Conservation (phyloP, 2,113 vertebrate species). For the Prionailurus viverrinus region DNA sequence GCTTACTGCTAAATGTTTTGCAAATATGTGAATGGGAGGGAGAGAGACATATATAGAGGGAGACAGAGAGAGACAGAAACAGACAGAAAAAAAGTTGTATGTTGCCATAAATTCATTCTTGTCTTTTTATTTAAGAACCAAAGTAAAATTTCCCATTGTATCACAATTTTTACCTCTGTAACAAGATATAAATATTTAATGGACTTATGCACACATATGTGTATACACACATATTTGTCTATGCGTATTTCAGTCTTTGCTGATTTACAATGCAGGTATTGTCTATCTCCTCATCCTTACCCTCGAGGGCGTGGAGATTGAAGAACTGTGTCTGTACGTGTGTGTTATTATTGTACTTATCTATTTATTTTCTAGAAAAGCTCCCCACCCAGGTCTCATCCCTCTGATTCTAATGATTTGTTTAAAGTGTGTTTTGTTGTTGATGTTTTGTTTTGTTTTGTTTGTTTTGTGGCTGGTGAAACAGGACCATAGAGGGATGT, state of each 20-base stretch:
- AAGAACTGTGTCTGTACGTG: background rate
- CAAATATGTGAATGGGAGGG: background rate
- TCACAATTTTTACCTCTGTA: background rate
- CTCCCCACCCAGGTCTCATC: background rate
- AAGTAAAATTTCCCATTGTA: background rate
- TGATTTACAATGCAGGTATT: background rate
- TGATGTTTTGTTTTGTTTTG: background rate
- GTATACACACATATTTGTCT: background rate
- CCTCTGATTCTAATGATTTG: background rate
- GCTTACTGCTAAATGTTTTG: conserved; percentile 15
- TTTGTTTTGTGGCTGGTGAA: background rate
- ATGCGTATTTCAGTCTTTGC: background rate
- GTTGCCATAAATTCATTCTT: background rate
- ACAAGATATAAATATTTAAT: background rate
- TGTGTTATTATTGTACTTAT: background rate
- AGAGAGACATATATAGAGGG: background rate
- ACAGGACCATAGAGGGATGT: background rate
- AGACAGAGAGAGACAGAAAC: background rate
- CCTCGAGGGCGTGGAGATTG: background rate
- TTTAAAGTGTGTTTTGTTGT: background rate
- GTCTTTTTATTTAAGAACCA: background rate
- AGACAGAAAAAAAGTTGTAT: background rate
- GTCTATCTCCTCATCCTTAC: background rate
- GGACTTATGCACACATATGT: background rate
- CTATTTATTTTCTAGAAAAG: background rate